Conservation (phyloP, 2,113 vertebrate genomes). For the Alethe diademata region DNA sequence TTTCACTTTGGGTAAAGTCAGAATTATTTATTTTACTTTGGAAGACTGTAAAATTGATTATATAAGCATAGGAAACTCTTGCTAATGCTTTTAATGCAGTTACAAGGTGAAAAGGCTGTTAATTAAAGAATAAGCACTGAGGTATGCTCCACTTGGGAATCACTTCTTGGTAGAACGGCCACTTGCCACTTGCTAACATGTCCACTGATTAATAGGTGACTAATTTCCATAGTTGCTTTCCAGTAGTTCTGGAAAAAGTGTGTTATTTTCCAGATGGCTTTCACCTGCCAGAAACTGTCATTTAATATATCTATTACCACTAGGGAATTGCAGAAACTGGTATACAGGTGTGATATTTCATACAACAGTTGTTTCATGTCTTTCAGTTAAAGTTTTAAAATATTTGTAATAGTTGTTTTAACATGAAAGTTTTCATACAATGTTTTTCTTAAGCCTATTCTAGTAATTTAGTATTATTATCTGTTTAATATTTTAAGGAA, state of each 20-base stretch:
- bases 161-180: slow-evolving; percentile 66
- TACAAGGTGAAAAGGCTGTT: slow-evolving; percentile 73
- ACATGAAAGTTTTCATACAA: slow-evolving; percentile 37
- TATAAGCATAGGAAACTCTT: slow-evolving; percentile 52
- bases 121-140: slow-evolving; percentile 74
- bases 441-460: slow-evolving; percentile 17
- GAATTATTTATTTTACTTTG: slow-evolving; percentile 66
- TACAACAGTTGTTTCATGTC: neutral
- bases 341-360: slow-evolving; percentile 25
- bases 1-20: slow-evolving; percentile 60
- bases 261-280: slow-evolving; percentile 63
- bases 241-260: neutral
- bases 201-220: slow-evolving; percentile 65
- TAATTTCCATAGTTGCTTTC: slow-evolving; percentile 61
- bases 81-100: slow-evolving; percentile 59
- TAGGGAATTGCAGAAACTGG: slow-evolving; percentile 10
- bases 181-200: slow-evolving; percentile 75
- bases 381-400: slow-evolving; percentile 1
- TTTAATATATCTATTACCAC: neutral
- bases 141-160: slow-evolving; percentile 69
- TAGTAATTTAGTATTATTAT: neutral
- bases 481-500: neutral
- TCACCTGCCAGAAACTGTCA: slow-evolving; percentile 35
- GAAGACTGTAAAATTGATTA: slow-evolving; percentile 59
- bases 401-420: slow-evolving; percentile 47